Conservation (phyloP, 2,888 invertebrate species). For the Toxonevra muliebris region DNA sequence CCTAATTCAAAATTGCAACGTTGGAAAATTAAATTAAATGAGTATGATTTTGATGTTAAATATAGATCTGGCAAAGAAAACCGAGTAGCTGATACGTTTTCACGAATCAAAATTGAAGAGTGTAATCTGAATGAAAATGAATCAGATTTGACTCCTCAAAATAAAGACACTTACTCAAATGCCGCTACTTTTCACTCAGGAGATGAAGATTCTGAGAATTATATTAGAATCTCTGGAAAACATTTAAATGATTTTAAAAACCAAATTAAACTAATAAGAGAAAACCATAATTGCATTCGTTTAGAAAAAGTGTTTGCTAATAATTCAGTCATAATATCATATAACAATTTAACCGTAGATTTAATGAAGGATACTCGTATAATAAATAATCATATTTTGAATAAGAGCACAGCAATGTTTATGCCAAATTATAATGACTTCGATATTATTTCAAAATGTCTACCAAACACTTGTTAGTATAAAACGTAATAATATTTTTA, state of each 20-base stretch:
- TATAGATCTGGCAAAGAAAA: constrained; percentile 29
- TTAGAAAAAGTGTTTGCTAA: no score
- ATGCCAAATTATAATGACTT: constrained; percentile 14
- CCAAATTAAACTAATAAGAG: no score
- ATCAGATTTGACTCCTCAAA: no score
- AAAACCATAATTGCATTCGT: no score
- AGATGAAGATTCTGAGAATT: constrained; percentile 13
- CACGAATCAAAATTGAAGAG: constrained; percentile 15
- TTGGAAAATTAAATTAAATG: constrained; percentile 31
- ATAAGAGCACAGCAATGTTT: background rate
- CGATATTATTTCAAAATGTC: background rate
- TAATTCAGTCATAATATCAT: no score
- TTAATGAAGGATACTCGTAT: no score
- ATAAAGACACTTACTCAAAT: constrained; percentile 15
- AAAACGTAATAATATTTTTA: constrained; percentile 2
- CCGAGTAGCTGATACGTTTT: constrained; percentile 25
- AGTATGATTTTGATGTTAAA: constrained; percentile 32
- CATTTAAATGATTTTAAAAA: constrained; percentile 18
- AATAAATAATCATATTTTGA: no score
- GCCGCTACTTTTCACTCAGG: constrained; percentile 24
- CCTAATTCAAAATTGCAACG: constrained; percentile 16
- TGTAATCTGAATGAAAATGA: no score
- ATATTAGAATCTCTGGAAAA: constrained; percentile 17
- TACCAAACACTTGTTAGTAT: background rate
- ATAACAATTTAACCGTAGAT: no score